Conservation (phyloP, 2,797 vertebrate genomes). For the Stomatorhinus walkeri region DNA sequence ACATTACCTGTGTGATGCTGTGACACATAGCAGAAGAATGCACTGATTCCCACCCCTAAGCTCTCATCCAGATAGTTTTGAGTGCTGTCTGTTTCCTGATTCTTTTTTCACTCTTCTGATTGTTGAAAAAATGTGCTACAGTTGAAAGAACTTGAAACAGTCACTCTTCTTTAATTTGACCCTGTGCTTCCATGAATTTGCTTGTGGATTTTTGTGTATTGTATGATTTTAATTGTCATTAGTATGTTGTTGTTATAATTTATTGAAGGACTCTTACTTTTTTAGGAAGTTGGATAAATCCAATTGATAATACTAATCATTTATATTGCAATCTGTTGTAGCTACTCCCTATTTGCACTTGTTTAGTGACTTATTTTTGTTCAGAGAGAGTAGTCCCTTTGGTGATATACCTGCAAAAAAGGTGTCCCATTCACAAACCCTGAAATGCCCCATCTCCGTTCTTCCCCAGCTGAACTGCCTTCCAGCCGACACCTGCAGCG, state of each 20-base stretch:
- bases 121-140: background rate
- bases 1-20: slow-evolving; percentile 59
- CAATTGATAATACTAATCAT: background rate
- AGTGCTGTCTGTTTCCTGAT: background rate
- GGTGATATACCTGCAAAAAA: background rate
- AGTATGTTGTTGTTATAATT: background rate
- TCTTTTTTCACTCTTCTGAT: background rate
- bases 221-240: background rate
- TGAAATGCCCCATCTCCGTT: background rate
- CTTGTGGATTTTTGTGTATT: background rate
- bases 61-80: background rate
- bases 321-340: background rate
- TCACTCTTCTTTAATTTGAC: background rate
- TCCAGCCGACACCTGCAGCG: slow-evolving; percentile 66
- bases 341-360: background rate
- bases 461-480: slow-evolving; percentile 66
- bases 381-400: background rate
- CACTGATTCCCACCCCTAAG: slow-evolving; percentile 48
- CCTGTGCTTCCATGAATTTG: background rate
- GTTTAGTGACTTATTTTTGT: background rate
- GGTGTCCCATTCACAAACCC: background rate
- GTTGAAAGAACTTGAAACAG: background rate
- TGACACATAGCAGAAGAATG: slow-evolving; percentile 46
- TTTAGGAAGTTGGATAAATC: background rate
- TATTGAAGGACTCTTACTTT: background rate